Evolutionary conservation across 1,140 invertebrate genomes (phyloP).

Genomic region (Hycleus cichorii): DNA sequence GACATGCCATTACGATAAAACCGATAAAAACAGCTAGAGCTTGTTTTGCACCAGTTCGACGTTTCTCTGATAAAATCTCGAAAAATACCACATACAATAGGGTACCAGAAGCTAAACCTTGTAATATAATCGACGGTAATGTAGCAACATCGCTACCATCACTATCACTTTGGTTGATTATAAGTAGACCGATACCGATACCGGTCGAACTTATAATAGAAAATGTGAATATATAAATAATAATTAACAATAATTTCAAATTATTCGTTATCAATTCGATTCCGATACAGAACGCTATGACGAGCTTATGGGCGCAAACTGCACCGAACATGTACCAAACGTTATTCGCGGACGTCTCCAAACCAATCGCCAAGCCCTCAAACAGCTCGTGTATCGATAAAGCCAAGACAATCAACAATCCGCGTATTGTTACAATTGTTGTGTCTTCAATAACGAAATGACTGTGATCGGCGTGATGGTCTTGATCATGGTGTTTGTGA

Average conservation of each 20-base stretch:
- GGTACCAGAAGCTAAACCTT: slow-evolving; percentile 59
- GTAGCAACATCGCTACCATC: slow-evolving; percentile 22
- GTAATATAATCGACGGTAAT: slow-evolving; percentile 38
- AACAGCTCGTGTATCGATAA: slow-evolving; percentile 87
- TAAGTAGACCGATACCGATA: slow-evolving; percentile 45
- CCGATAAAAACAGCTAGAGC: slow-evolving; percentile 62
- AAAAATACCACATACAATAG: slow-evolving; percentile 63
- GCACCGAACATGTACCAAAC: slow-evolving; percentile 57
- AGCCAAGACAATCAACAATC: slow-evolving; percentile 74
- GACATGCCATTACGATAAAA: slow-evolving; percentile 68
- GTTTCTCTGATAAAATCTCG: slow-evolving; percentile 54
- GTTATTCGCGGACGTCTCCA: slow-evolving; percentile 58
- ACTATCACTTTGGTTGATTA: slow-evolving; percentile 18
- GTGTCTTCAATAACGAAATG: slow-evolving; percentile 44
- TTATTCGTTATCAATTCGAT: slow-evolving; percentile 42
- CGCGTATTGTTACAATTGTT: slow-evolving; percentile 59
- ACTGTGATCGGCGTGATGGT: slow-evolving; percentile 26
- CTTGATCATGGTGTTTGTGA: slow-evolving; percentile 17
- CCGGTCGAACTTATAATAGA: slow-evolving; percentile 49
- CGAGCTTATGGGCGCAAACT: slow-evolving; percentile 52
- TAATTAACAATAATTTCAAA: slow-evolving; percentile 32
- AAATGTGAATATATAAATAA: slow-evolving; percentile 46
- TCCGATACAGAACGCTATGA: slow-evolving; percentile 52
- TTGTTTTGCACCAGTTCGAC: slow-evolving; percentile 57
- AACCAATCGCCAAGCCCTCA: slow-evolving; percentile 83